A percentile compares a stretch with the other conserved stretches of the same genome.
phyloP scores from a whole-genome alignment of 2,888 invertebrate genomes.

The Stramonita haemastoma region DNA sequence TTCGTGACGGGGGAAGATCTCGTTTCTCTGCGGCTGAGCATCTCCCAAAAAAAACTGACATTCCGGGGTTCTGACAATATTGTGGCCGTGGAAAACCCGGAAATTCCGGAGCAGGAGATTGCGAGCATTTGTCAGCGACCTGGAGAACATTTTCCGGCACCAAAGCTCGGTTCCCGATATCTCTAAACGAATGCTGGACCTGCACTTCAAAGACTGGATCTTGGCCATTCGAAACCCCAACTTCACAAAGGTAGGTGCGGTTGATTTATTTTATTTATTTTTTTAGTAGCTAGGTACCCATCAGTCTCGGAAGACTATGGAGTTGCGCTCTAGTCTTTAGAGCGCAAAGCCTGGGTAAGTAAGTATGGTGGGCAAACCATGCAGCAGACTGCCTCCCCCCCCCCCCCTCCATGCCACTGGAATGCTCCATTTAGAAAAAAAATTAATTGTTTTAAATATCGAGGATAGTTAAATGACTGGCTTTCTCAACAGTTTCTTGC shows the following conservation, averaged over 20 bases:
- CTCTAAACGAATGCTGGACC: conserved; percentile 50
- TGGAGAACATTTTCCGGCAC: conserved; percentile 53
- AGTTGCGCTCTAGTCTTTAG: no score
- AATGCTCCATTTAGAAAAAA: no score
- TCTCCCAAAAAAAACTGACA: conserved; percentile 53
- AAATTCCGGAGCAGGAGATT: conserved; percentile 41
- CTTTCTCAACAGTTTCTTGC: no score
- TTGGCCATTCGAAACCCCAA: conserved; percentile 53
- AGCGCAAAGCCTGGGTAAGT: no score
- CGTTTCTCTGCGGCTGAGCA: conserved; percentile 47
- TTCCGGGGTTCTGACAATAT: conserved; percentile 44
- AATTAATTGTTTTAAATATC: no score
- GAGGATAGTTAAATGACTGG: no score
- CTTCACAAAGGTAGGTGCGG: conserved; percentile 40
- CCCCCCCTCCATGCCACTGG: no score
- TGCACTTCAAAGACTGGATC: conserved; percentile 59
- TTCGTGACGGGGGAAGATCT: conserved; percentile 42
- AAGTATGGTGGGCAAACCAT: no score
- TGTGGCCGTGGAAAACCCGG: conserved; percentile 32
- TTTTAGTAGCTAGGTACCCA: no score
- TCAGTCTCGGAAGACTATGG: no score
- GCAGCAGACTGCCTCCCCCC: no score
- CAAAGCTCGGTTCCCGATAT: conserved; percentile 33
- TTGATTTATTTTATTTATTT: no score
- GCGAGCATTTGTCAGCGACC: conserved; percentile 50